Conservation (phyloP, 64 coral and sea anemone species). For the Porites lutea region DNA sequence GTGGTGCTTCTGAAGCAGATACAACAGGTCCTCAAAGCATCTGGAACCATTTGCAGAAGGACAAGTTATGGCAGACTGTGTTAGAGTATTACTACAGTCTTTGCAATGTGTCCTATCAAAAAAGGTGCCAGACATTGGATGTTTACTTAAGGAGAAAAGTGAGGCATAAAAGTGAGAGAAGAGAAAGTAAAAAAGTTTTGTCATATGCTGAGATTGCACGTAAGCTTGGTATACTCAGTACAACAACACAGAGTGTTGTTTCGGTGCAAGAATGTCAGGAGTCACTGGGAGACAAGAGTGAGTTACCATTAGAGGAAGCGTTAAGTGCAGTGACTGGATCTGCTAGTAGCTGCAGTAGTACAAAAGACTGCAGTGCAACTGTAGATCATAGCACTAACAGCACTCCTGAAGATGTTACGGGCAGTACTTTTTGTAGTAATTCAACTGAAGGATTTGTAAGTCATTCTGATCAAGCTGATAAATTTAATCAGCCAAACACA, state of each 20-base stretch:
- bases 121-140: slow-evolving; percentile 66
- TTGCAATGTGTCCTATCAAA: slow-evolving; percentile 71
- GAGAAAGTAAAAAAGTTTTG: slow-evolving; percentile 57
- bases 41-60: slow-evolving; percentile 75
- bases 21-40: slow-evolving; percentile 36
- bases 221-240: slow-evolving; percentile 73
- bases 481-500: not conserved
- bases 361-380: not conserved
- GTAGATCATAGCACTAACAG: not conserved
- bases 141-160: slow-evolving; percentile 73
- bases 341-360: not conserved
- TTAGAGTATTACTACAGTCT: slow-evolving; percentile 90
- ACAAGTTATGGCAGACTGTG: slow-evolving; percentile 83
- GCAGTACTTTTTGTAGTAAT: not conserved
- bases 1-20: not conserved
- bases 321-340: slow-evolving; percentile 2
- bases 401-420: not conserved
- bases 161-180: slow-evolving; percentile 18
- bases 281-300: not conserved
- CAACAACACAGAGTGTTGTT: not conserved
- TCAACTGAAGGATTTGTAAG: not conserved
- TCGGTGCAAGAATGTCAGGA: not conserved
- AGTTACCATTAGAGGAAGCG: not conserved
- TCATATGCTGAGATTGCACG: slow-evolving; percentile 89
- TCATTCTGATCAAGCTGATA: not conserved